Conservation (phyloP, 1,140 invertebrate genomes). For the Drosophila ogumai region DNA sequence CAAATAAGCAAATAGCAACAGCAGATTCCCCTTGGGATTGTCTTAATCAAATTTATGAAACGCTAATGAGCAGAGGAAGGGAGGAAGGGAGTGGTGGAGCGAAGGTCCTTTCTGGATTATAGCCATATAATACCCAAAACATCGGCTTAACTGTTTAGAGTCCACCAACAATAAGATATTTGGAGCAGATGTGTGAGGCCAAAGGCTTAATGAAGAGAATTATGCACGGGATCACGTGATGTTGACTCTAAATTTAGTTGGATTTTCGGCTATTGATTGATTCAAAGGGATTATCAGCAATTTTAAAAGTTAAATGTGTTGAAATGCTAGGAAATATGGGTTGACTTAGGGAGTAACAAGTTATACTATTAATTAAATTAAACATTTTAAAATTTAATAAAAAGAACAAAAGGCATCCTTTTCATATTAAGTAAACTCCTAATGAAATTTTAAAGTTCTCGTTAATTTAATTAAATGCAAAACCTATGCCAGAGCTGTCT, state of each 20-base stretch:
- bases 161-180: constrained; percentile 30
- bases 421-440: too few relatives aligned
- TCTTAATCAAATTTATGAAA: constrained; percentile 83
- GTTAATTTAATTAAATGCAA: background rate
- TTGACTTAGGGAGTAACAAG: too few relatives aligned
- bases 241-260: constrained; percentile 1
- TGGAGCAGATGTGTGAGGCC: constrained; percentile 27
- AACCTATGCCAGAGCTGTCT: background rate
- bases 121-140: constrained; percentile 75
- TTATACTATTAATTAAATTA: too few relatives aligned
- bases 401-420: too few relatives aligned
- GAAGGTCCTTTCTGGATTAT: constrained; percentile 58
- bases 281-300: background rate
- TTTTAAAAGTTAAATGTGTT: background rate
- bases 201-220: constrained; percentile 36
- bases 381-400: background rate
- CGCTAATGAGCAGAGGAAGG: constrained; percentile 70
- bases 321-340: background rate
- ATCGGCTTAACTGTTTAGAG: constrained; percentile 51
- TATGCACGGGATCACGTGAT: background rate
- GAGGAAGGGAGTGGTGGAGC: background rate
- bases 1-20: constrained; percentile 53
- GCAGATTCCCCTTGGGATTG: constrained; percentile 68
- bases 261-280: constrained; percentile 2
- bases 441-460: background rate